Evolutionary conservation across 1,140 invertebrate species (phyloP), one percentile per base, ranked within the genome.

Genomic region (Marisa cornuarietis): DNA sequence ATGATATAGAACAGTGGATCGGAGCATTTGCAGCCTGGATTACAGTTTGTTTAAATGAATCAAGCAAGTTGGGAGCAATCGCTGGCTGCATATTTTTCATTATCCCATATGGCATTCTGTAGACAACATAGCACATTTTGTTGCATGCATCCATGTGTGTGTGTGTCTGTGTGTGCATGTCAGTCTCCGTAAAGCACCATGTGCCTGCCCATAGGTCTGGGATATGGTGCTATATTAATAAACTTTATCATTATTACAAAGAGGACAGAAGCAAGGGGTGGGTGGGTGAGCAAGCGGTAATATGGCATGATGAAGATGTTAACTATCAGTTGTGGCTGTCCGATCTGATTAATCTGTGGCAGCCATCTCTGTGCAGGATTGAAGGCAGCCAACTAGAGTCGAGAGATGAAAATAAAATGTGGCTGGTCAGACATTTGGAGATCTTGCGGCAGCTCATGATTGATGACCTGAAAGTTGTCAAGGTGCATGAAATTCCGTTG

Each of bases 401-500:
- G 87, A 91, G 97, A 76, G 93, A 93, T 18, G 95, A 95, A 82
- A 97, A 99, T 90, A 99, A 99, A 91, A 95, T 98, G 93, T 99
- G 98, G 98, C 92, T 99, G 10, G 97, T 99, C 7, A 92, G 92
- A 26, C 93, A 94, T 86, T 85, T 94, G 58, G 93, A 94, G 87
- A 90, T 98, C n/a, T 96, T 95, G 3, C 92, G 97, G 61, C 94
- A 96, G 87, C 91, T 98, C 0, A 96, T 98, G 85, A 89, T 99
- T 0, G 96, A 98, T 88, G 97, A 99, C 91, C 91, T 99, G 71
- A 92, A 95, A 83, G 96, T 99, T 52, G 96, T 98, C 0, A 98
- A 98, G 91, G 91, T 42, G 31, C 5, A 24, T 81, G n/a, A 26
- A 42, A 71, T 71, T n/a, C 58, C 71, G n/a, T 72, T 16, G 1